phyloP scores from a whole-genome alignment of 2,888 invertebrate species.

The Polydesmus complanatus region DNA sequence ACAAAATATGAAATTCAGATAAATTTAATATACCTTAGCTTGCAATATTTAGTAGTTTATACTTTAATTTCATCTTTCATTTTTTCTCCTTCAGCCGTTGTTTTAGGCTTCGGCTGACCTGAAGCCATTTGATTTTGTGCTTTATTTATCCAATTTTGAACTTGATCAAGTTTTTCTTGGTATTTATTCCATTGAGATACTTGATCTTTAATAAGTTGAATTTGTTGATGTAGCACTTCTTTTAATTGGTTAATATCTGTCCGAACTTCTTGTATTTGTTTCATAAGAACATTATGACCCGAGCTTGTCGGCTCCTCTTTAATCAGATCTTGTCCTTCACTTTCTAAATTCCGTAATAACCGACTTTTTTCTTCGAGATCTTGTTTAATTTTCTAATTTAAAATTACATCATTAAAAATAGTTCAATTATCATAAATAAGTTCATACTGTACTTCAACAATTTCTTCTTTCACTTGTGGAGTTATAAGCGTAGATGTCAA shows the following conservation, averaged over 20 bases:
- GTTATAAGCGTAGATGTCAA: conserved; percentile 61
- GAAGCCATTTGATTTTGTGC: conserved; percentile 57
- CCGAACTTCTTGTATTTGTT: conserved; percentile 58
- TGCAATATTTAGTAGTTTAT: no score
- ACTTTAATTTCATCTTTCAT: conserved; percentile 5
- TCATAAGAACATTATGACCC: conserved; percentile 38
- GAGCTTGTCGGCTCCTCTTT: conserved; percentile 30
- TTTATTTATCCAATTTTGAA: conserved; percentile 77
- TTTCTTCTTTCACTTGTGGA: conserved; percentile 60
- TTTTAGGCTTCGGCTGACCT: conserved; percentile 10
- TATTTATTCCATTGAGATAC: conserved; percentile 72
- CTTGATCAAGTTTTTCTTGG: conserved; percentile 55
- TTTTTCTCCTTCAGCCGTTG: conserved; percentile 1
- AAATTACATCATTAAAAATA: background rate
- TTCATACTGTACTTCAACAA: conserved; percentile 24
- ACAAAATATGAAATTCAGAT: no score
- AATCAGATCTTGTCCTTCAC: conserved; percentile 59
- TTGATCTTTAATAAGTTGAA: conserved; percentile 48
- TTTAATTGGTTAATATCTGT: conserved; percentile 62
- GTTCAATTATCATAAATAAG: background rate
- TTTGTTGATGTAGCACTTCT: conserved; percentile 58
- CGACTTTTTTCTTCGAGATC: conserved; percentile 62
- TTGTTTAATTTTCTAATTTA: conserved; percentile 47
- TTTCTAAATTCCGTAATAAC: conserved; percentile 54
- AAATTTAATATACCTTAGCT: no score